Evolutionary conservation across 2,797 vertebrate genomes (phyloP).

Genomic region (Silurus aristotelis): DNA sequence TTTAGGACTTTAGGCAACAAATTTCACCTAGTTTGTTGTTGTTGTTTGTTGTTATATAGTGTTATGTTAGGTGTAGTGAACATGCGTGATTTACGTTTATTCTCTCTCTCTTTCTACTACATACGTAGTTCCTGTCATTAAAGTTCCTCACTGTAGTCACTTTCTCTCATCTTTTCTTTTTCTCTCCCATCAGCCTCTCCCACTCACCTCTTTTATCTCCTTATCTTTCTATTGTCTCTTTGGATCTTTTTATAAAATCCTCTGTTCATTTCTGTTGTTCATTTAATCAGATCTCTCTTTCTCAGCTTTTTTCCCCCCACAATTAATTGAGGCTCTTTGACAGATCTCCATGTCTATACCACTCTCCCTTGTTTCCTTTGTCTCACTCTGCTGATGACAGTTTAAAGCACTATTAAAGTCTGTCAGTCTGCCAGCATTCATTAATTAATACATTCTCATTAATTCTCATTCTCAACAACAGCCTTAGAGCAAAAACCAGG

Average conservation of each 20-base stretch:
- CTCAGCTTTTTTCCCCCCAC: background rate
- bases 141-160: background rate
- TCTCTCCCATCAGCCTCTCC: background rate
- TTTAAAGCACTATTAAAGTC: slow-evolving; percentile 11
- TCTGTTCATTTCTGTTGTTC: slow-evolving; percentile 7
- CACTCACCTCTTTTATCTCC: slow-evolving; percentile 1
- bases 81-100: no score
- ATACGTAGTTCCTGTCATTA: background rate
- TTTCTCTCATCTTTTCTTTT: background rate
- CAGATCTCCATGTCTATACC: background rate
- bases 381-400: slow-evolving; percentile 10
- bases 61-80: background rate
- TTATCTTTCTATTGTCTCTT: slow-evolving; percentile 12
- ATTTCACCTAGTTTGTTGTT: no score
- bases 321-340: background rate
- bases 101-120: background rate
- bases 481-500: background rate
- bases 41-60: no score
- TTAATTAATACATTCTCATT: background rate
- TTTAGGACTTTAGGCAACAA: background rate
- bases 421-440: slow-evolving; percentile 3
- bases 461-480: background rate
- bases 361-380: background rate
- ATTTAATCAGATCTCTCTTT: background rate
- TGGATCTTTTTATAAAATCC: slow-evolving; percentile 23